A percentile compares a stretch with the other conserved stretches of the same genome.
Conservation (phyloP, 2,113 vertebrate species). For the Takifugu flavidus region DNA sequence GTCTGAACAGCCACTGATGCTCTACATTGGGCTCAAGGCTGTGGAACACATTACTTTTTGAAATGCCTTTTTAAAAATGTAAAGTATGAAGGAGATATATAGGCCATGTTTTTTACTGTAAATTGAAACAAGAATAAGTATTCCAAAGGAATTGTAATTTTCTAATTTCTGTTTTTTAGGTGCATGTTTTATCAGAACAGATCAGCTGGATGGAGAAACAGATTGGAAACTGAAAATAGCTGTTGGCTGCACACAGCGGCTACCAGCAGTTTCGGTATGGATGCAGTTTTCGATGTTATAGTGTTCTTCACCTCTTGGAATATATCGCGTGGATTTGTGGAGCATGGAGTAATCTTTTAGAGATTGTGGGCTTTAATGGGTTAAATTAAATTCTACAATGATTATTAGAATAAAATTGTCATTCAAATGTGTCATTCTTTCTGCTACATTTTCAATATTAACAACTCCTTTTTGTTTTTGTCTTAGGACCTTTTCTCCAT, state of each 20-base stretch:
- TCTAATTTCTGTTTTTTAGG: constrained; percentile 68
- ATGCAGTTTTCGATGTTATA: background rate
- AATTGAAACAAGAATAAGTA: too few species aligned
- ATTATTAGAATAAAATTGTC: background rate
- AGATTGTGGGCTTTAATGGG: too few species aligned
- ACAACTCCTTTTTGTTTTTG: background rate
- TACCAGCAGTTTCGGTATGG: constrained; percentile 89
- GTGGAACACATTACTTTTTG: background rate
- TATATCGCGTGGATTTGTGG: constrained; percentile 19
- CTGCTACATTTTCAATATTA: too few species aligned
- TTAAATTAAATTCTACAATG: too few species aligned
- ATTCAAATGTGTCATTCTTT: background rate
- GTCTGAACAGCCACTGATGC: constrained; percentile 5
- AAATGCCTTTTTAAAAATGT: too few species aligned
- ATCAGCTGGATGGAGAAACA: constrained; percentile 96
- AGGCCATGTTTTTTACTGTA: too few species aligned
- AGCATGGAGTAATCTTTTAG: background rate
- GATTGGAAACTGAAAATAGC: constrained; percentile 98
- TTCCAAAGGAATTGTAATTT: too few species aligned
- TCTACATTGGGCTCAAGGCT: background rate
- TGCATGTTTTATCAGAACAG: constrained; percentile 92
- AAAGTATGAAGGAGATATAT: too few species aligned
- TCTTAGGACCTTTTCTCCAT: constrained; percentile 96
- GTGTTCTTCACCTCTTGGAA: constrained; percentile 13
- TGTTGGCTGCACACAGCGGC: constrained; percentile 90